Conservation (phyloP, 2,888 invertebrate species). For the Danaus chrysippus region DNA sequence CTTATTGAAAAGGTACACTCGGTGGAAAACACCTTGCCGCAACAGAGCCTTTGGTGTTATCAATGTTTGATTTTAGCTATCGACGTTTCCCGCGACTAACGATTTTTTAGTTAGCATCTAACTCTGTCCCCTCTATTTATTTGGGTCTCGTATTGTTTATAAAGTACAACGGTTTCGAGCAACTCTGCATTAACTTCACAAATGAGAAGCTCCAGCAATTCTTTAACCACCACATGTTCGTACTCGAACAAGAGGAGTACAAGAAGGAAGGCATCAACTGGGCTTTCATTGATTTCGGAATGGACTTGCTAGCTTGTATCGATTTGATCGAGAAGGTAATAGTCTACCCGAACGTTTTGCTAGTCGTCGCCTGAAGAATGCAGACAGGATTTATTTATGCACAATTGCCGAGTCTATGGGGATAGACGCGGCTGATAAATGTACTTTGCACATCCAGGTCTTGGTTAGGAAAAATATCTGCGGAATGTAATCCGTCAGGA, state of each 20-base stretch:
- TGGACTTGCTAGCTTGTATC: conserved; percentile 97
- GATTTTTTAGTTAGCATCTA: conserved; percentile 42
- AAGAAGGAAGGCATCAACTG: conserved; percentile 96
- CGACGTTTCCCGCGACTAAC: conserved; percentile 50
- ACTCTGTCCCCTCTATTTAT: conserved; percentile 49
- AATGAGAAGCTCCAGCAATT: conserved; percentile 98
- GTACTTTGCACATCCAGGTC: conserved; percentile 34
- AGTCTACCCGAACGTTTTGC: conserved; percentile 41
- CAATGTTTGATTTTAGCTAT: conserved; percentile 40
- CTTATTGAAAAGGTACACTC: conserved; percentile 96
- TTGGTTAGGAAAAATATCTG: conserved; percentile 49
- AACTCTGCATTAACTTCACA: conserved; percentile 99
- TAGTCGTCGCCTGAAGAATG: conserved; percentile 41
- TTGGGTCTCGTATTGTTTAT: conserved; percentile 59
- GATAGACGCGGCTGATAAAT: conserved; percentile 38
- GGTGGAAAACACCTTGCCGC: conserved; percentile 52
- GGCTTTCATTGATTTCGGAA: conserved; percentile 98
- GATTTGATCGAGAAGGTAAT: conserved; percentile 96
- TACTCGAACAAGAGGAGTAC: conserved; percentile 98
- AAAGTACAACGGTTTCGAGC: conserved; percentile 97
- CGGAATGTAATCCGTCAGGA: conserved; percentile 69
- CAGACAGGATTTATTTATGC: conserved; percentile 40
- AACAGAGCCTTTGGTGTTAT: conserved; percentile 39
- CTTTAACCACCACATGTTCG: conserved; percentile 99
- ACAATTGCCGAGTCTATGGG: conserved; percentile 38